phyloP scores from a whole-genome alignment of 2,888 invertebrate genomes.

The Trissolcus brochymenae region DNA sequence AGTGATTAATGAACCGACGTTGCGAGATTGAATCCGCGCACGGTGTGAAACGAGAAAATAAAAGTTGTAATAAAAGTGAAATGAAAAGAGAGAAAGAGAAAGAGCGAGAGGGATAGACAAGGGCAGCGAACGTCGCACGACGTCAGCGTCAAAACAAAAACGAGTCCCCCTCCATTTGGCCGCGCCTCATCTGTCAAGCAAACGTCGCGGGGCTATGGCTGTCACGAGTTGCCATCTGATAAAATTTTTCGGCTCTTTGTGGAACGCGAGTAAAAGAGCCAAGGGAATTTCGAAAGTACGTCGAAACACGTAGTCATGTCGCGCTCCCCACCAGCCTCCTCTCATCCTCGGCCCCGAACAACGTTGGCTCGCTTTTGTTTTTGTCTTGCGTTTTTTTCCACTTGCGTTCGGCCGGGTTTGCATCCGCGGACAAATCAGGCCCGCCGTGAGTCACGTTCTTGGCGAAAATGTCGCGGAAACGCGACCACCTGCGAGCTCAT shows the following conservation, averaged over 20 bases:
- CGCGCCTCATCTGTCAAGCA: neutral
- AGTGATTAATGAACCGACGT: too few species aligned
- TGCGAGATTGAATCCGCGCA: too few species aligned
- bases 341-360: neutral
- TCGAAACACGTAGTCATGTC: slow-evolving; percentile 33
- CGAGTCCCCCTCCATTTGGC: too few species aligned
- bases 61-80: slow-evolving; percentile 2
- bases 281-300: slow-evolving; percentile 27
- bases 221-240: neutral
- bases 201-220: neutral
- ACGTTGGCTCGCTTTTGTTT: slow-evolving; percentile 3
- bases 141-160: too few species aligned
- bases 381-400: neutral
- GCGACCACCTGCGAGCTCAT: slow-evolving; percentile 35
- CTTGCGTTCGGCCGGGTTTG: neutral
- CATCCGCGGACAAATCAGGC: neutral
- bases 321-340: slow-evolving; percentile 31
- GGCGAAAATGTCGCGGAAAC: neutral
- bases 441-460: neutral
- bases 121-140: too few species aligned
- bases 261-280: too few species aligned
- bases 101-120: too few species aligned
- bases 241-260: neutral
- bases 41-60: neutral
- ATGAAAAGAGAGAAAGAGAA: neutral